Percentiles rank a stretch among this genome's conserved stretches.
Conservation (phyloP, 2,888 invertebrate genomes). For the Stictocephala bisonia region DNA sequence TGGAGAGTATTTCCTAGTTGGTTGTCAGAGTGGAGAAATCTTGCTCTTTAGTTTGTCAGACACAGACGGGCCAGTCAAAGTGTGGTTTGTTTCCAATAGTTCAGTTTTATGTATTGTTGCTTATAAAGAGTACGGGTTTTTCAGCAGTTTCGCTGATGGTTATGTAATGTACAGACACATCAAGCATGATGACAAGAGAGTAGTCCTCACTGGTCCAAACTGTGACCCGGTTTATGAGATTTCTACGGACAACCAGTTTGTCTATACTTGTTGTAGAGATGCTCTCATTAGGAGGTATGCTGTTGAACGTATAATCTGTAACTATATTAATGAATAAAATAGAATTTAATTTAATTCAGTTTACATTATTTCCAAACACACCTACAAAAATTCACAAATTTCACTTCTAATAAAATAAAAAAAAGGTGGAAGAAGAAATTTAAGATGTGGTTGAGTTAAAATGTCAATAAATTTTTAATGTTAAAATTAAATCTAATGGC, state of each 20-base stretch:
- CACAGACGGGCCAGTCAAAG: conserved; percentile 62
- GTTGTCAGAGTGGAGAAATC: conserved; percentile 70
- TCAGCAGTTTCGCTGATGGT: conserved; percentile 73
- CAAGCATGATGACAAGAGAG: conserved; percentile 61
- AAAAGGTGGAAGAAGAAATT: no score
- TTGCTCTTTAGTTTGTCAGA: conserved; percentile 60
- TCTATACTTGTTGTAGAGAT: conserved; percentile 75
- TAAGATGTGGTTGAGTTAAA: no score
- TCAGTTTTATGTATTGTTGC: conserved; percentile 68
- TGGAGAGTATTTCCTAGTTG: conserved; percentile 64
- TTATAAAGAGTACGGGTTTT: conserved; percentile 68
- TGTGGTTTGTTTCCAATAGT: conserved; percentile 70
- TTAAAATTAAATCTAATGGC: no score
- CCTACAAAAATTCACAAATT: no score
- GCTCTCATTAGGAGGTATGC: conserved; percentile 73
- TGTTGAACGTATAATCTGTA: conserved; percentile 56
- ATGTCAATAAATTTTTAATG: no score
- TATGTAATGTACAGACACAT: conserved; percentile 69
- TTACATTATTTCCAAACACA: background rate
- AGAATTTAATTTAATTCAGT: background rate
- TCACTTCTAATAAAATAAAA: no score
- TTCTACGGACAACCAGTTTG: conserved; percentile 68
- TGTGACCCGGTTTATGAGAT: conserved; percentile 77
- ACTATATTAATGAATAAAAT: conserved; percentile 6
- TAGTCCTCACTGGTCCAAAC: conserved; percentile 77